Evolutionary conservation across 2,888 invertebrate genomes (phyloP).

Genomic region (Diogma glabrata): DNA sequence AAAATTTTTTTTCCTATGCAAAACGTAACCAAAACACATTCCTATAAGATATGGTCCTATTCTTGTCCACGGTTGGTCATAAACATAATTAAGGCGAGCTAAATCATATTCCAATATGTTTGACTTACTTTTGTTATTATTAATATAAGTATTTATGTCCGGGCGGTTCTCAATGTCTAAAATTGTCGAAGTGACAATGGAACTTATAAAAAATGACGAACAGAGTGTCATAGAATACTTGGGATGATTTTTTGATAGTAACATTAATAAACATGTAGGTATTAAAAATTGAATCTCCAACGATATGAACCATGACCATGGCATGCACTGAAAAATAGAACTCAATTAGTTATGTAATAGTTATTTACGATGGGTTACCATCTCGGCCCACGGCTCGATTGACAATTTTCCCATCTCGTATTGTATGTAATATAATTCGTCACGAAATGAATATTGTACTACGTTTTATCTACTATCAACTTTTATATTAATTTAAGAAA

Average conservation of each 20-base stretch:
- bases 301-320: constrained; percentile 70
- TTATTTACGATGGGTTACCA: no score
- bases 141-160: not conserved
- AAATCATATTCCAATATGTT: constrained; percentile 38
- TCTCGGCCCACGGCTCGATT: no score
- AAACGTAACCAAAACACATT: constrained; percentile 58
- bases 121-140: no score
- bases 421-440: no score
- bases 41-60: constrained; percentile 63
- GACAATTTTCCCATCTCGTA: not conserved
- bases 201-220: constrained; percentile 33
- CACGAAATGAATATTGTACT: no score
- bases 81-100: constrained; percentile 50
- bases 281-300: constrained; percentile 66
- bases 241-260: constrained; percentile 41
- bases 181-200: constrained; percentile 28
- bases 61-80: constrained; percentile 63
- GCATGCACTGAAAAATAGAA: constrained; percentile 52
- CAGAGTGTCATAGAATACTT: constrained; percentile 31
- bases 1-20: constrained; percentile 41
- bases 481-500: no score
- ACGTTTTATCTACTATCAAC: no score
- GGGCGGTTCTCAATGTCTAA: not conserved
- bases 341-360: not conserved
- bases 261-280: constrained; percentile 50